phyloP scores from a whole-genome alignment of 37 sponge, comb jelly and placozoan species.

The Ianthella basta region DNA sequence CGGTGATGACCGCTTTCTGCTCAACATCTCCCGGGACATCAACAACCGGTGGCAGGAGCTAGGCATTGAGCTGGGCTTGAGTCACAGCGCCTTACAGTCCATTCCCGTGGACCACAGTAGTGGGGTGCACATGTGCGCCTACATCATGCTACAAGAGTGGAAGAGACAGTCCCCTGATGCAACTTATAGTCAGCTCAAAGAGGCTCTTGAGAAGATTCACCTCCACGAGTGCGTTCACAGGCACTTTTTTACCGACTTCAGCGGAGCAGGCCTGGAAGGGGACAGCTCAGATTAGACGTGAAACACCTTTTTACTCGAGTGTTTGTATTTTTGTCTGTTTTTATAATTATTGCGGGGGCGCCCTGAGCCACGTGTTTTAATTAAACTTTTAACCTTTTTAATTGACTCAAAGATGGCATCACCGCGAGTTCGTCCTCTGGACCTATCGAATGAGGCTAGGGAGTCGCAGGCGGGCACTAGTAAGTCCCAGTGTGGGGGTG shows the following conservation, averaged over 20 bases:
- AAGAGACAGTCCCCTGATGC: constrained; percentile 39
- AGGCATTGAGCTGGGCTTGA: constrained; percentile 48
- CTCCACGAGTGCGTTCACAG: constrained; percentile 35
- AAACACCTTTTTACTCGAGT: no score
- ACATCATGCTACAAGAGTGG: constrained; percentile 68
- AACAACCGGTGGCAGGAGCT: constrained; percentile 40
- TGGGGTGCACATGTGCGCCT: constrained; percentile 48
- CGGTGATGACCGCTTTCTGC: constrained; percentile 25
- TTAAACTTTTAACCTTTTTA: neutral
- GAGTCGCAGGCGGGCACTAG: neutral
- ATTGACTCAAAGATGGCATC: neutral
- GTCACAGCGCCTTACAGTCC: constrained; percentile 27
- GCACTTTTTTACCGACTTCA: constrained; percentile 5
- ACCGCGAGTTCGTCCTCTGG: neutral
- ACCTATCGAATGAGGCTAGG: neutral
- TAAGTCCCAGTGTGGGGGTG: neutral
- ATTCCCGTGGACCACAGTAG: constrained; percentile 1
- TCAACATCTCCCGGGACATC: constrained; percentile 29
- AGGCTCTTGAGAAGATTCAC: constrained; percentile 43
- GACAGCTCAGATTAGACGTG: neutral
- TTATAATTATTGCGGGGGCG: no score
- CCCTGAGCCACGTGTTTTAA: neutral
- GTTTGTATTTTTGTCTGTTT: no score
- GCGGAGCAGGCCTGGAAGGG: neutral
- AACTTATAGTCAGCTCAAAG: constrained; percentile 9